These are phyloP conservation scores for Tinea semifulvella DNA, from an alignment of 2,888 invertebrate species.

Conservation along the genomic window DNA sequence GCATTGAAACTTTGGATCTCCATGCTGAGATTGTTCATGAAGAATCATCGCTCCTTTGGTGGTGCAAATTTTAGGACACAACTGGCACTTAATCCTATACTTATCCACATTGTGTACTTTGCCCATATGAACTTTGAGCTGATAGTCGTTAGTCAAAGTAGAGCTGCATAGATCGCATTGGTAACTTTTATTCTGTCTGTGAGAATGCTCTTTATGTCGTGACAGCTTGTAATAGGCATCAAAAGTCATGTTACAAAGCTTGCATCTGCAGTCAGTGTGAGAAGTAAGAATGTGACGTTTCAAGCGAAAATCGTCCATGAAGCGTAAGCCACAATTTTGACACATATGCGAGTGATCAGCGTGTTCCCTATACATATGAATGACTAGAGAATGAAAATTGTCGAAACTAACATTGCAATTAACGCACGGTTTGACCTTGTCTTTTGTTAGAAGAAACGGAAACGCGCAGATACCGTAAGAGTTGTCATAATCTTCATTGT, in stretches of 20 bases:
- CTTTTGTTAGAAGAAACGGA: conserved; percentile 36
- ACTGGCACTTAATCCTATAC: conserved; percentile 37
- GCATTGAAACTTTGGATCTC: conserved; percentile 35
- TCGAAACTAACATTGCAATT: conserved; percentile 34
- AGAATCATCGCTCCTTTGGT: conserved; percentile 62
- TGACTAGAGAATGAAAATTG: conserved; percentile 36
- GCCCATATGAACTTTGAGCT: conserved; percentile 46
- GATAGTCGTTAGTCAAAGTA: conserved; percentile 34
- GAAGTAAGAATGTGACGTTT: conserved; percentile 36
- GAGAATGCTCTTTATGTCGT: conserved; percentile 36
- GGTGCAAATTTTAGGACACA: conserved; percentile 47
- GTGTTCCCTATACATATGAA: conserved; percentile 45
- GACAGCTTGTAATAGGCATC: conserved; percentile 31
- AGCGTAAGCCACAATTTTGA: conserved; percentile 41
- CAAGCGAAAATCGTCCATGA: conserved; percentile 34
- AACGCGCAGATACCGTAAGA: conserved; percentile 32
- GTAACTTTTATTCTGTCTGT: conserved; percentile 29
- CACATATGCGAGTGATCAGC: conserved; percentile 38
- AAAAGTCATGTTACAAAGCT: conserved; percentile 52
- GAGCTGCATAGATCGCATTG: conserved; percentile 36
- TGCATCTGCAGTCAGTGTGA: conserved; percentile 35
- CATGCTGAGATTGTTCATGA: conserved; percentile 60
- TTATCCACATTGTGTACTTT: conserved; percentile 47
- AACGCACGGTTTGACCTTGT: conserved; percentile 31
- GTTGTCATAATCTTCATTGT: conserved; percentile 32